Evolutionary conservation across 1,140 invertebrate species (phyloP).

Genomic region (Eriosoma lanigerum): DNA sequence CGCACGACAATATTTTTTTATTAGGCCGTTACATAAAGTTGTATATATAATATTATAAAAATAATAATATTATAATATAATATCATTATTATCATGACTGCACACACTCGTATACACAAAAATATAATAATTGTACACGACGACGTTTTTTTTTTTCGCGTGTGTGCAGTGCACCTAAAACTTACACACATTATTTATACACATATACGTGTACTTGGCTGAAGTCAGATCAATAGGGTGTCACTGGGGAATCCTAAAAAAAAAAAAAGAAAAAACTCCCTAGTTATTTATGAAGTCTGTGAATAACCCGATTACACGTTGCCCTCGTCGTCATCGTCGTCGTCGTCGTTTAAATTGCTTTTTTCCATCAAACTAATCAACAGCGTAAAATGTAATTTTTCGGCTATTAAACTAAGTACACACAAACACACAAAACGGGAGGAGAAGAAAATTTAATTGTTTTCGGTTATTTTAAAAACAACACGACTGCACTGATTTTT

Average conservation of each 20-base stretch:
- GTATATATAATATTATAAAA: not conserved
- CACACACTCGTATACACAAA: too few species aligned
- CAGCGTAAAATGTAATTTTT: constrained; percentile 42
- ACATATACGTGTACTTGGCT: not conserved
- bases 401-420: constrained; percentile 25
- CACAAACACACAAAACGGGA: not conserved
- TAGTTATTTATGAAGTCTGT: constrained; percentile 38
- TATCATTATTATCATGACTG: too few species aligned
- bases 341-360: constrained; percentile 30
- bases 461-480: constrained; percentile 23
- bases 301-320: constrained; percentile 46
- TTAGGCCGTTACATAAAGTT: too few species aligned
- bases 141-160: not conserved
- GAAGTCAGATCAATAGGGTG: constrained; percentile 42
- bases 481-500: too few species aligned
- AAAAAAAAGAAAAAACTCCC: not conserved
- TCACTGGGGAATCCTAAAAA: constrained; percentile 17
- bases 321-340: not conserved
- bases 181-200: not conserved
- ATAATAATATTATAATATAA: too few species aligned
- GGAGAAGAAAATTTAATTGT: constrained; percentile 7
- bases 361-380: constrained; percentile 48
- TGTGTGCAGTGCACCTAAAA: not conserved
- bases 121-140: not conserved
- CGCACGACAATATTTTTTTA: not conserved